phyloP scores from a whole-genome alignment of 2,888 invertebrate species.

The Cerastis rubricosa region DNA sequence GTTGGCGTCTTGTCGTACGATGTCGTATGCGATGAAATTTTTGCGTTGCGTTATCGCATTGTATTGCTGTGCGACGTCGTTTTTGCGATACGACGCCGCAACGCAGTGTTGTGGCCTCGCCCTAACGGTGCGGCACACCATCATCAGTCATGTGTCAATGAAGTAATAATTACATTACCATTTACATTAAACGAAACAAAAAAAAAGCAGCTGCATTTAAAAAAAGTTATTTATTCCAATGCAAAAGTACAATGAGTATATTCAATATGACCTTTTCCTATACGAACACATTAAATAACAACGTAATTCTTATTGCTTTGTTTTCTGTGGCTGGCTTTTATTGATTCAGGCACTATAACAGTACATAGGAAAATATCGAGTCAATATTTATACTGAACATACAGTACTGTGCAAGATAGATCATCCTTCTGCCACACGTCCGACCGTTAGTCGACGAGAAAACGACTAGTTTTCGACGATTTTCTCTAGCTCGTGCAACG shows the following conservation, averaged over 20 bases:
- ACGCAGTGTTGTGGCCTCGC: no score
- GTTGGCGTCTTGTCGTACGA: no score
- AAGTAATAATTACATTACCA: background rate
- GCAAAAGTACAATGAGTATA: conserved; percentile 79
- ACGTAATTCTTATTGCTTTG: conserved; percentile 69
- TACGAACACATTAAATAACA: conserved; percentile 71
- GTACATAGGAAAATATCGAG: conserved; percentile 24
- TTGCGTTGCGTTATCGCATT: no score
- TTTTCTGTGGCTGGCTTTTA: conserved; percentile 26
- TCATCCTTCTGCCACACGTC: background rate
- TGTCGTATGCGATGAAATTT: no score
- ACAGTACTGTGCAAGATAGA: conserved; percentile 15
- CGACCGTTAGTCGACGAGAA: background rate
- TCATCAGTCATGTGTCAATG: background rate
- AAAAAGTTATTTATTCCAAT: conserved; percentile 76
- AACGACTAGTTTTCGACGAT: background rate
- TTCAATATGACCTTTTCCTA: conserved; percentile 75
- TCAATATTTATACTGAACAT: conserved; percentile 8
- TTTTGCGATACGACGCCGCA: no score
- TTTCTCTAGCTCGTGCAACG: background rate
- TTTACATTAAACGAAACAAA: background rate
- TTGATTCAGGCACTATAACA: conserved; percentile 43
- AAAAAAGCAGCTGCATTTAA: conserved; percentile 65
- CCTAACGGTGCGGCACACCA: no score
- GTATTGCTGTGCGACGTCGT: no score